Conservation (phyloP, 2,888 invertebrate species). For the Oegoconia quadripuncta region DNA sequence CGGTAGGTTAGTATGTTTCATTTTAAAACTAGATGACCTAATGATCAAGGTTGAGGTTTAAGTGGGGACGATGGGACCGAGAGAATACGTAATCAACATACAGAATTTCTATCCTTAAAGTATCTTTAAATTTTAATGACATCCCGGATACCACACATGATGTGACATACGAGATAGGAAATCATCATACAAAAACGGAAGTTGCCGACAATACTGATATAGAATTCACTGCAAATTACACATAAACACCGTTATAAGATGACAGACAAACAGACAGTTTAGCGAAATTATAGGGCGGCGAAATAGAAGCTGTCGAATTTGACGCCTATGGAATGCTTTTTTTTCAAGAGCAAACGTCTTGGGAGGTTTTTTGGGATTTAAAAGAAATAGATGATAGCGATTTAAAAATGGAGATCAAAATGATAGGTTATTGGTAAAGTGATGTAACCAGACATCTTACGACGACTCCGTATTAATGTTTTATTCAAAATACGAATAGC, state of each 20-base stretch:
- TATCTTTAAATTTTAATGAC: no score
- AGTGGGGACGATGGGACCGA: no score
- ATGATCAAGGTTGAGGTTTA: no score
- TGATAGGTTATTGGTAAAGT: no score
- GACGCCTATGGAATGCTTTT: conserved; percentile 37
- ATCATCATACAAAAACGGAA: conserved; percentile 30
- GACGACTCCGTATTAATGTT: no score
- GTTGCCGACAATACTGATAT: conserved; percentile 27
- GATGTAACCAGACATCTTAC: no score
- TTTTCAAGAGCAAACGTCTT: conserved; percentile 23
- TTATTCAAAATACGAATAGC: no score
- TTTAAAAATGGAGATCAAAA: no score
- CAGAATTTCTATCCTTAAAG: no score
- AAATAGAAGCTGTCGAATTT: conserved; percentile 46
- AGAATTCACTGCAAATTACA: conserved; percentile 18
- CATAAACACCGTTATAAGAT: conserved; percentile 26
- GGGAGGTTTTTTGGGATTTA: conserved; percentile 35
- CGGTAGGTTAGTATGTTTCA: no score
- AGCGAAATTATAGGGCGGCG: conserved; percentile 66
- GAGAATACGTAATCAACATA: no score
- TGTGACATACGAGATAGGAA: conserved; percentile 10
- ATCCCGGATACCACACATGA: conserved; percentile 14
- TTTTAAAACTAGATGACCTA: no score
- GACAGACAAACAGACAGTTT: conserved; percentile 47
- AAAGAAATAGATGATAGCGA: background rate